Percentiles rank a stretch among this genome's conserved stretches.
phyloP scores from a whole-genome alignment of 2,797 vertebrate genomes.

The Rhincodon typus region DNA sequence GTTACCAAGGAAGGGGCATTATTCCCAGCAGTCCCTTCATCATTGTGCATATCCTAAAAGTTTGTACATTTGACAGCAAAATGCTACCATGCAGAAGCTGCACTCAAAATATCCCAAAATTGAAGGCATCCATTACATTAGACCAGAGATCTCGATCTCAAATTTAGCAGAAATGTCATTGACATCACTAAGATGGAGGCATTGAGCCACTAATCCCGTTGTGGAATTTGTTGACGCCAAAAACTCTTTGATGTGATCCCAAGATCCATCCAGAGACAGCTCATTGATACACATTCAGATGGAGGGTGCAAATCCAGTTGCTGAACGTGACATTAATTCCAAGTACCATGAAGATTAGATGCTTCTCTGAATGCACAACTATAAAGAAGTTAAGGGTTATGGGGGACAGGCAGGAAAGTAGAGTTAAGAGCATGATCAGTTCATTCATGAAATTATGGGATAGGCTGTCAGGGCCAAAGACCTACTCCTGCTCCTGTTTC shows the following conservation, averaged over 20 bases:
- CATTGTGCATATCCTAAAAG: background rate
- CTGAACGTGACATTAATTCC: background rate
- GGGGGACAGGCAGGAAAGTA: too few relatives aligned
- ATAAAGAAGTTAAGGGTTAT: too few relatives aligned
- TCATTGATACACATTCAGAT: background rate
- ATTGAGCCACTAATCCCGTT: background rate
- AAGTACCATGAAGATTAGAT: too few relatives aligned
- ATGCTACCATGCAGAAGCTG: background rate
- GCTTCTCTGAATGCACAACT: too few relatives aligned
- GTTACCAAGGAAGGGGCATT: background rate
- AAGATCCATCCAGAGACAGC: background rate
- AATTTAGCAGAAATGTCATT: background rate
- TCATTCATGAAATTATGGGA: too few relatives aligned
- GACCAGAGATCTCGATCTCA: background rate
- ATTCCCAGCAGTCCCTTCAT: background rate
- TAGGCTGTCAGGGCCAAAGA: too few relatives aligned
- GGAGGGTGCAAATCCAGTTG: background rate
- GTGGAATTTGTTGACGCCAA: background rate
- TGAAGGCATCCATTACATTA: too few relatives aligned
- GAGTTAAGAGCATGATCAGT: too few relatives aligned
- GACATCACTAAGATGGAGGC: background rate
- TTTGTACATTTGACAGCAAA: background rate
- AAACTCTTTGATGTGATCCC: background rate
- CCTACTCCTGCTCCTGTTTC: too few relatives aligned
- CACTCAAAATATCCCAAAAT: background rate